Percentiles rank a stretch among this genome's conserved stretches.
These are phyloP conservation scores for Thaleichthys pacificus DNA, from an alignment of 2,797 vertebrate species.

Conservation along the genomic window DNA sequence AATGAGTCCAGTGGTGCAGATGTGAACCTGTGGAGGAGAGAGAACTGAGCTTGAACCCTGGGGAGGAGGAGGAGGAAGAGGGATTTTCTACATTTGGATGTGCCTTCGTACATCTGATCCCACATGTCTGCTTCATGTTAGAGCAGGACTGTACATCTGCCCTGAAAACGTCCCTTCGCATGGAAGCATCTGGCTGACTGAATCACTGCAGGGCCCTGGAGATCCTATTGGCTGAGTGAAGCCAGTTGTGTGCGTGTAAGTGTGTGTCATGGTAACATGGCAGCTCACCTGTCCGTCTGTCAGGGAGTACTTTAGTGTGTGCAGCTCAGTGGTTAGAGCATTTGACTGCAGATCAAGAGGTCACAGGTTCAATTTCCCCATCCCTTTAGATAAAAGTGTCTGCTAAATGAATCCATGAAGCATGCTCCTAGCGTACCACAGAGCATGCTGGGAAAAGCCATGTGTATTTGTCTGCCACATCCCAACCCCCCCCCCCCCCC, in stretches of 20 bases:
- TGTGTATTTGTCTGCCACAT: constrained; percentile 17
- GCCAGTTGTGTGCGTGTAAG: too few species aligned
- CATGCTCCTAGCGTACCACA: background rate
- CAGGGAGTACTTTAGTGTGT: constrained; percentile 27
- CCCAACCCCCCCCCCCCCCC: constrained; percentile 20
- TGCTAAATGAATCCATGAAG: background rate
- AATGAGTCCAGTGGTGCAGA: constrained; percentile 94
- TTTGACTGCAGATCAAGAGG: constrained; percentile 76
- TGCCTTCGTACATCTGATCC: too few species aligned
- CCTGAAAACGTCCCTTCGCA: too few species aligned
- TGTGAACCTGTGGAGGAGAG: constrained; percentile 86
- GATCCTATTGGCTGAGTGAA: too few species aligned
- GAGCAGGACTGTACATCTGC: too few species aligned
- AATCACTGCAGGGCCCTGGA: too few species aligned
- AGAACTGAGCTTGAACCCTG: background rate
- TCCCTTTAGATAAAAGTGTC: constrained; percentile 3
- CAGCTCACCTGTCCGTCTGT: constrained; percentile 15
- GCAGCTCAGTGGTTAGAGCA: constrained; percentile 49
- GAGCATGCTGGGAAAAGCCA: too few species aligned
- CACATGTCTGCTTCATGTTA: too few species aligned
- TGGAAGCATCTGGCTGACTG: too few species aligned
- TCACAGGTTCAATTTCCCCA: constrained; percentile 24
- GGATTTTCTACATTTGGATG: too few species aligned
- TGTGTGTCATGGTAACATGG: background rate
- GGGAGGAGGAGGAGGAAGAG: background rate